Conservation (phyloP, 2,797 vertebrate genomes). For the Lerista edwardsae region DNA sequence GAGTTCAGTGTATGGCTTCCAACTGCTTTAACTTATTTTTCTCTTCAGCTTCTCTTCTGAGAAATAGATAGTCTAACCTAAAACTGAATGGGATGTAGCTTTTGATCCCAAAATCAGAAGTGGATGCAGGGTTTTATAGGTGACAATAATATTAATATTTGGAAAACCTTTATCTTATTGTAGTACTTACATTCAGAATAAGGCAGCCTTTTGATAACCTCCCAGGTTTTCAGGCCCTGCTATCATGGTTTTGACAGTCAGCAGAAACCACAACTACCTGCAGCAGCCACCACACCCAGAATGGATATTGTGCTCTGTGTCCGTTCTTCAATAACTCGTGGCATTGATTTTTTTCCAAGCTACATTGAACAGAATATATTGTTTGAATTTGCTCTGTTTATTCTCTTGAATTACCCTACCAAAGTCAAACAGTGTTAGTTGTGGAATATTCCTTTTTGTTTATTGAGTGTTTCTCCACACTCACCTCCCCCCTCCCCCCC, state of each 20-base stretch:
- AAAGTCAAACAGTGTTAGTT: conserved; percentile 46
- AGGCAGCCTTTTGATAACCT: conserved; percentile 62
- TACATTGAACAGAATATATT: conserved; percentile 59
- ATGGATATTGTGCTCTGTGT: conserved; percentile 63
- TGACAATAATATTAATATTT: not conserved
- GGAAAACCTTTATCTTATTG: not conserved
- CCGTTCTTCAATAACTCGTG: conserved; percentile 66
- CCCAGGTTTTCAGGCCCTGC: conserved; percentile 26
- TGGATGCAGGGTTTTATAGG: not conserved
- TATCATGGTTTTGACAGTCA: conserved; percentile 42
- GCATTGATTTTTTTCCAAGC: conserved; percentile 65
- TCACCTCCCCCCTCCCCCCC: too few species aligned
- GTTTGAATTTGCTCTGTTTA: too few species aligned
- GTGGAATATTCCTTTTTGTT: conserved; percentile 46
- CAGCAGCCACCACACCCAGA: conserved; percentile 2
- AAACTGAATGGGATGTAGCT: not conserved
- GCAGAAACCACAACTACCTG: conserved; percentile 3
- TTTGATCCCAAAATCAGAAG: not conserved
- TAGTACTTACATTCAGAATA: conserved; percentile 44
- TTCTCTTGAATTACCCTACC: too few species aligned
- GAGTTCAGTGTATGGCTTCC: not conserved
- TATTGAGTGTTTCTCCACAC: conserved; percentile 46
- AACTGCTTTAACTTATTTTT: not conserved
- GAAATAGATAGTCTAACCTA: not conserved
- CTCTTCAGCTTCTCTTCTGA: not conserved